These are phyloP conservation scores for Eulemur rubriventer DNA, from an alignment of 2,797 vertebrate species.

Conservation along the genomic window DNA sequence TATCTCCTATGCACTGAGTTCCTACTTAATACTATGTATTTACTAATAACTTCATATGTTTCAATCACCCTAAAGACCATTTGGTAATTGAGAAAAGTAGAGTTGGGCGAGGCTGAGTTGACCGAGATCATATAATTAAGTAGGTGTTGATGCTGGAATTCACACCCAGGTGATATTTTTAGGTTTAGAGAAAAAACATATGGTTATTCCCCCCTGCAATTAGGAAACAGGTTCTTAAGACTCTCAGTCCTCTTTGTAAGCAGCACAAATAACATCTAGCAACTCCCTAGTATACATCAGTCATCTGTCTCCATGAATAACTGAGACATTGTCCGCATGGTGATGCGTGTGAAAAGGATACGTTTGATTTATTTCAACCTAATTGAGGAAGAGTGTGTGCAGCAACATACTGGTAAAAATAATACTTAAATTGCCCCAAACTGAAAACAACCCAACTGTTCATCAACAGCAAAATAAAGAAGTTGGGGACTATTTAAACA, in stretches of 20 bases:
- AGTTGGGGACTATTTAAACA: background rate
- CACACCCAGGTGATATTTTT: background rate
- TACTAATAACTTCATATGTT: background rate
- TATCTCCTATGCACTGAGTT: background rate
- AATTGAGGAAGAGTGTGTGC: background rate
- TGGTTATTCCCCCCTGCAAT: background rate
- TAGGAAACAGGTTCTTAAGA: conserved; percentile 22
- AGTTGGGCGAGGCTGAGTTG: background rate
- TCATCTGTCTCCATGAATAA: background rate
- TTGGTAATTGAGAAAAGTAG: background rate
- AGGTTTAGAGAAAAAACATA: background rate
- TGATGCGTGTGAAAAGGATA: background rate
- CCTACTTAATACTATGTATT: background rate
- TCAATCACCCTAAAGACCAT: background rate
- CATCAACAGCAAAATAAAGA: background rate
- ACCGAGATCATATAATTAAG: background rate
- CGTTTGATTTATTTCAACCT: background rate
- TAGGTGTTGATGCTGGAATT: background rate
- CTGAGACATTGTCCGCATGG: background rate
- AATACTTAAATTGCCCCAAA: background rate
- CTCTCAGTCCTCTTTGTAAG: background rate
- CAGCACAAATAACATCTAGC: background rate
- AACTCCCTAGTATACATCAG: background rate
- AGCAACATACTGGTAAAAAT: conserved; percentile 8
- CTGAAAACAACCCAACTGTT: background rate